A percentile compares a stretch with the other conserved stretches of the same genome.
Conservation (phyloP, 2,797 vertebrate species). For the Chelon auratus region DNA sequence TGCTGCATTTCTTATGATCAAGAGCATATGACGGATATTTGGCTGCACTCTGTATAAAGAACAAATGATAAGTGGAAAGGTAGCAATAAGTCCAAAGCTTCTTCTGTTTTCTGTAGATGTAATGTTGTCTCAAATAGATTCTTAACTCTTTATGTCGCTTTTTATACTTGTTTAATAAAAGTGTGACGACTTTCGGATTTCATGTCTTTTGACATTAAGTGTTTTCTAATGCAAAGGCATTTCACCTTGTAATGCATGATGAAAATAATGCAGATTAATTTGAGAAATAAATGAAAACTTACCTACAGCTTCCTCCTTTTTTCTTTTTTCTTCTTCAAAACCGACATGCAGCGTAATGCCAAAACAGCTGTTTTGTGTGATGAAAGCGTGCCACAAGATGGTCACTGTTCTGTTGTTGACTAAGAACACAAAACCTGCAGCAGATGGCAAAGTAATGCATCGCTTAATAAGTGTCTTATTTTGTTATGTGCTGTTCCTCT, state of each 20-base stretch:
- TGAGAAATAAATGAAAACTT: conserved; percentile 75
- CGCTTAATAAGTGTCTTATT: neutral
- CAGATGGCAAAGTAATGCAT: conserved; percentile 3
- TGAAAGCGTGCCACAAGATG: conserved; percentile 5
- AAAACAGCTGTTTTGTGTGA: neutral
- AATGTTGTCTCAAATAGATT: conserved; percentile 89
- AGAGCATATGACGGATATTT: conserved; percentile 69
- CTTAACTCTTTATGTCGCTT: conserved; percentile 86
- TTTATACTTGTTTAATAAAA: conserved; percentile 96
- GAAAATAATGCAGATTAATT: conserved; percentile 64
- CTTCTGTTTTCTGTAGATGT: conserved; percentile 90
- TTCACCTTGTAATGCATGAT: conserved; percentile 73
- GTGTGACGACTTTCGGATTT: conserved; percentile 65
- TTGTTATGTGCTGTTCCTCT: neutral
- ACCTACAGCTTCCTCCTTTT: conserved; percentile 28
- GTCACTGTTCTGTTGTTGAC: neutral
- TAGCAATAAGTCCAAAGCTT: conserved; percentile 85
- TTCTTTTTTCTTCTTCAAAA: neutral
- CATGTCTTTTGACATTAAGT: conserved; percentile 64
- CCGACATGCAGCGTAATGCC: neutral
- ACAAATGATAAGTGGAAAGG: conserved; percentile 72
- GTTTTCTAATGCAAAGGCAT: conserved; percentile 65
- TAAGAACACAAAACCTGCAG: neutral
- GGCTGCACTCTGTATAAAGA: conserved; percentile 82
- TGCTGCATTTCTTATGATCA: conserved; percentile 61